phyloP scores from a whole-genome alignment of 1,140 invertebrate species.

The Thaumetopoea pityocampa region DNA sequence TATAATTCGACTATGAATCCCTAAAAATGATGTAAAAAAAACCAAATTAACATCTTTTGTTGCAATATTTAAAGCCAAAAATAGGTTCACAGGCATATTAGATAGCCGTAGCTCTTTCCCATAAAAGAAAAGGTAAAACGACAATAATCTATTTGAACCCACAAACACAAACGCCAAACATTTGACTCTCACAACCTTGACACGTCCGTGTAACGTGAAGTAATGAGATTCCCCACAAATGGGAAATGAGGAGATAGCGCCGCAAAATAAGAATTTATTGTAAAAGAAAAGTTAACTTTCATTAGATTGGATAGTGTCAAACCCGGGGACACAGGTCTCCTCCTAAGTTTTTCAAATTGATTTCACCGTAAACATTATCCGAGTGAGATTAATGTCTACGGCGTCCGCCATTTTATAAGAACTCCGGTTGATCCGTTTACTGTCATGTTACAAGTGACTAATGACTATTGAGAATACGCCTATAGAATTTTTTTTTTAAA shows the following conservation, averaged over 20 bases:
- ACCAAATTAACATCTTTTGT: too few species aligned
- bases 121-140: too few species aligned
- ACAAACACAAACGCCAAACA: too few species aligned
- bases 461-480: constrained; percentile 1
- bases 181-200: constrained; percentile 34
- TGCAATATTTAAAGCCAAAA: too few species aligned
- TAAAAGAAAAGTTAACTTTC: constrained; percentile 47
- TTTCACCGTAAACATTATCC: constrained; percentile 36
- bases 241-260: constrained; percentile 58
- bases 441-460: constrained; percentile 8
- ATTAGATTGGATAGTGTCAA: constrained; percentile 52
- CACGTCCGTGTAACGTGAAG: constrained; percentile 58
- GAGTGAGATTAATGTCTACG: constrained; percentile 38
- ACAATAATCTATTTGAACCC: too few species aligned
- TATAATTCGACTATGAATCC: too few species aligned
- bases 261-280: constrained; percentile 62
- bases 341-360: constrained; percentile 50
- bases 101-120: too few species aligned
- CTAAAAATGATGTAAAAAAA: too few species aligned
- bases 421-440: constrained; percentile 4
- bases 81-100: too few species aligned
- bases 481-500: background rate
- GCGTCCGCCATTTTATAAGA: constrained; percentile 4
- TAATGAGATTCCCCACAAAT: constrained; percentile 45
- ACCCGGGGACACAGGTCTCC: constrained; percentile 35